phyloP scores from a whole-genome alignment of 2,888 invertebrate species.

The Terebella lapidaria region DNA sequence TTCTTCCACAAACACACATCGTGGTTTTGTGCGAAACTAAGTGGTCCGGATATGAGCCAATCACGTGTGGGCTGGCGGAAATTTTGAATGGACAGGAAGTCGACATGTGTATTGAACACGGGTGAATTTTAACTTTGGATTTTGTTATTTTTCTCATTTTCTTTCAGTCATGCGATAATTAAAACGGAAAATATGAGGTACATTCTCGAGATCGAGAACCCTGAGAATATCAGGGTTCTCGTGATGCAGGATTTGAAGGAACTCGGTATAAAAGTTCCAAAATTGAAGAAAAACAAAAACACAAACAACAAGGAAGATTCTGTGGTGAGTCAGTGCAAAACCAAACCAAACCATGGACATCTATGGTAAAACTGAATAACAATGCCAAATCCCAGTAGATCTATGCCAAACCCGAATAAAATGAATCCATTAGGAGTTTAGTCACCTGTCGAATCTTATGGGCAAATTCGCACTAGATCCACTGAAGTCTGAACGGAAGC shows the following conservation, averaged over 20 bases:
- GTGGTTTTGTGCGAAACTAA: not conserved
- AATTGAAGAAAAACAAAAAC: constrained; percentile 6
- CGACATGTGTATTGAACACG: not conserved
- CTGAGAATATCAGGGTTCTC: constrained; percentile 32
- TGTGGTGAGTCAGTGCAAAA: not conserved
- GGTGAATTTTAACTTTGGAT: not conserved
- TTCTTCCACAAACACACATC: not conserved
- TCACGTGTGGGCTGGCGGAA: not conserved
- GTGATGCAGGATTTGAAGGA: constrained; percentile 42
- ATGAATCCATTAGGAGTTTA: too few species aligned
- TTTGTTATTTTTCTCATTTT: not conserved
- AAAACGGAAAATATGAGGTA: constrained; percentile 29
- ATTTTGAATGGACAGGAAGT: not conserved
- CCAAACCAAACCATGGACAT: not conserved
- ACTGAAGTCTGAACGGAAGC: too few species aligned
- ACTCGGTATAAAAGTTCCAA: constrained; percentile 7
- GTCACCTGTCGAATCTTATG: too few species aligned
- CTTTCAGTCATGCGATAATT: not conserved
- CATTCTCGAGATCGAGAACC: constrained; percentile 36
- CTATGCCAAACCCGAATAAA: too few species aligned
- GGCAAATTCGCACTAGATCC: too few species aligned
- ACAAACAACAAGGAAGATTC: constrained; percentile 1
- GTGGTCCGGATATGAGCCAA: not conserved
- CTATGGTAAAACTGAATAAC: too few species aligned
- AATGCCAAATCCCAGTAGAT: too few species aligned